phyloP scores from a whole-genome alignment of 1,140 invertebrate genomes.

The Laupala kohalensis region DNA sequence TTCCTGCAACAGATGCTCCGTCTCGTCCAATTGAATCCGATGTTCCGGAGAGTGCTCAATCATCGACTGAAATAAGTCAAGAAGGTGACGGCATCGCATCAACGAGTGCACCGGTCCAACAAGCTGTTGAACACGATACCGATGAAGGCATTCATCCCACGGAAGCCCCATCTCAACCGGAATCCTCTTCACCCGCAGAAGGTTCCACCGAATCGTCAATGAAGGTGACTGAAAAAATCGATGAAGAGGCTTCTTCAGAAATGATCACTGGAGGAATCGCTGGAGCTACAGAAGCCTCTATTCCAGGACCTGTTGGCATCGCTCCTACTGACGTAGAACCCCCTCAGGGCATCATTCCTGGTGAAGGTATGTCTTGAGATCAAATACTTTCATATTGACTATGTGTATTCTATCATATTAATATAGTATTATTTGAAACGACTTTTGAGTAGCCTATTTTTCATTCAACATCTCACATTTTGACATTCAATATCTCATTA shows the following conservation, averaged over 20 bases:
- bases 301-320: not conserved
- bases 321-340: not conserved
- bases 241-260: slow-evolving; percentile 9
- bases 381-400: not conserved
- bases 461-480: not conserved
- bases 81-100: too few species aligned
- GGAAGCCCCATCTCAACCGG: not conserved
- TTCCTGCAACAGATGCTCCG: too few species aligned
- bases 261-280: slow-evolving; percentile 9
- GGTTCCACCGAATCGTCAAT: not conserved
- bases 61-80: too few species aligned
- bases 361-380: slow-evolving; percentile 5
- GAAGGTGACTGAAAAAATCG: not conserved
- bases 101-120: too few species aligned
- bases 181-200: slow-evolving; percentile 1
- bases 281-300: not conserved
- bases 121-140: too few species aligned
- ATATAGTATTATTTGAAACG: not conserved
- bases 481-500: too few species aligned
- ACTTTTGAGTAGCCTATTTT: not conserved
- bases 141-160: too few species aligned
- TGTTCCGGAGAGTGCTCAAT: too few species aligned
- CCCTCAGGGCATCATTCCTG: slow-evolving; percentile 3
- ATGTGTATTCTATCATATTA: not conserved
- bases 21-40: too few species aligned